A percentile compares a stretch with the other conserved stretches of the same genome.
These are phyloP conservation scores for Drosophila carrolli DNA, from an alignment of 1,140 invertebrate species.

Conservation along the genomic window DNA sequence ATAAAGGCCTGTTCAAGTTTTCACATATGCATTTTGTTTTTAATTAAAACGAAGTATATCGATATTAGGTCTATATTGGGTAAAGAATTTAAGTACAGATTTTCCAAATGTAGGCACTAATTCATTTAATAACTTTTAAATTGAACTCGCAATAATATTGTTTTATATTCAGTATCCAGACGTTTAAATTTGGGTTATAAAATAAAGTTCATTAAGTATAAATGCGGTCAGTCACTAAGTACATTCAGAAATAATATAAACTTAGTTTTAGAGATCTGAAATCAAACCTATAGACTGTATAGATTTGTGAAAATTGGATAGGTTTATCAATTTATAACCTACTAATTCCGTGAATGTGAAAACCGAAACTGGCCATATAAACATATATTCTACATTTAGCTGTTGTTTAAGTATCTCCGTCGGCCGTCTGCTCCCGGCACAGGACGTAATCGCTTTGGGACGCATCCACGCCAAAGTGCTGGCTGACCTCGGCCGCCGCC, in stretches of 20 bases:
- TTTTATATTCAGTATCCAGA: no score
- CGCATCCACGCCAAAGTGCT: constrained; percentile 64
- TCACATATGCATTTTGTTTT: not conserved
- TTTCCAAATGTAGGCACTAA: no score
- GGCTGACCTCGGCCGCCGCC: constrained; percentile 56
- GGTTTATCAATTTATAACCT: not conserved
- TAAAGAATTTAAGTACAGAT: no score
- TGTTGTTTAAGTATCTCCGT: constrained; percentile 34
- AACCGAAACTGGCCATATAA: constrained; percentile 20
- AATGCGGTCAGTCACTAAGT: constrained; percentile 38
- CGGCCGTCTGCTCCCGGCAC: constrained; percentile 45
- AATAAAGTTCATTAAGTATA: constrained; percentile 7
- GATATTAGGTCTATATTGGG: no score
- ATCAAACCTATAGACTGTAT: not conserved
- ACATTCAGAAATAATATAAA: constrained; percentile 16
- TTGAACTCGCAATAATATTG: no score
- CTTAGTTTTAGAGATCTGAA: not conserved
- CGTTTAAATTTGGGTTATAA: not conserved
- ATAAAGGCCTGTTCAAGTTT: constrained; percentile 8
- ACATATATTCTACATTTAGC: constrained; percentile 14
- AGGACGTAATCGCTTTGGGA: constrained; percentile 69
- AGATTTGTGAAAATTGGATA: not conserved
- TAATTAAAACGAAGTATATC: no score
- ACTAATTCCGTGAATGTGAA: not conserved
- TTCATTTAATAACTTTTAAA: no score